Conservation (phyloP, 2,113 vertebrate genomes). For the Phrynosoma platyrhinos region DNA sequence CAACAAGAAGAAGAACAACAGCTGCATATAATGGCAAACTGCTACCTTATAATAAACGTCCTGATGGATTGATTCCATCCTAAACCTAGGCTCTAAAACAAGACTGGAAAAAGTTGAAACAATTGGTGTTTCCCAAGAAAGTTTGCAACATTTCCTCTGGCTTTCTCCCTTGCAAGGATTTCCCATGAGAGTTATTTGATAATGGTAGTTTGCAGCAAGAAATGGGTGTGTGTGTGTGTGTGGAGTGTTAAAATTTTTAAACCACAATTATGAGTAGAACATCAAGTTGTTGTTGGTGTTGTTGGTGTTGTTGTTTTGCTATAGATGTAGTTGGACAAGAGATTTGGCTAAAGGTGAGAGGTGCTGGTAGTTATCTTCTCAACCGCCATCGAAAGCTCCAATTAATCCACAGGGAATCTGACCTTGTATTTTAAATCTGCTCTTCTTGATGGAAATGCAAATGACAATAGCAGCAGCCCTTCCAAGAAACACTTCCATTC, state of each 20-base stretch:
- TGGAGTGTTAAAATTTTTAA: background rate
- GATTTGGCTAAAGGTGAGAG: background rate
- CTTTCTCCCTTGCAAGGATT: background rate
- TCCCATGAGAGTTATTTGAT: background rate
- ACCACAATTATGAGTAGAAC: background rate
- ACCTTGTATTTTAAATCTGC: background rate
- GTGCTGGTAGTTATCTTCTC: background rate
- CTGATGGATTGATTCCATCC: too few relatives aligned
- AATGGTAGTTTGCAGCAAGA: background rate
- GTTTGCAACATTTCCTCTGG: background rate
- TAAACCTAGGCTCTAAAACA: too few relatives aligned
- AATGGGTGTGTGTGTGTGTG: background rate
- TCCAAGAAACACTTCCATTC: background rate
- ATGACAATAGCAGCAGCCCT: conserved; percentile 3
- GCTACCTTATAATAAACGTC: too few relatives aligned
- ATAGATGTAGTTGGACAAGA: background rate
- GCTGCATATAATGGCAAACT: too few relatives aligned
- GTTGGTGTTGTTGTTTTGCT: background rate
- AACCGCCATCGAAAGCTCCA: background rate
- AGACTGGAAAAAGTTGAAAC: background rate
- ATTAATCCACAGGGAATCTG: background rate
- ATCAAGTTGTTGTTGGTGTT: background rate
- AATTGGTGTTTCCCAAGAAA: background rate
- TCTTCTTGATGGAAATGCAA: conserved; percentile 17
- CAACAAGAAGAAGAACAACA: too few relatives aligned